Evolutionary conservation across 1,140 invertebrate species (phyloP), one percentile per base, ranked within the genome.

Genomic region (Liolophura sinensis): DNA sequence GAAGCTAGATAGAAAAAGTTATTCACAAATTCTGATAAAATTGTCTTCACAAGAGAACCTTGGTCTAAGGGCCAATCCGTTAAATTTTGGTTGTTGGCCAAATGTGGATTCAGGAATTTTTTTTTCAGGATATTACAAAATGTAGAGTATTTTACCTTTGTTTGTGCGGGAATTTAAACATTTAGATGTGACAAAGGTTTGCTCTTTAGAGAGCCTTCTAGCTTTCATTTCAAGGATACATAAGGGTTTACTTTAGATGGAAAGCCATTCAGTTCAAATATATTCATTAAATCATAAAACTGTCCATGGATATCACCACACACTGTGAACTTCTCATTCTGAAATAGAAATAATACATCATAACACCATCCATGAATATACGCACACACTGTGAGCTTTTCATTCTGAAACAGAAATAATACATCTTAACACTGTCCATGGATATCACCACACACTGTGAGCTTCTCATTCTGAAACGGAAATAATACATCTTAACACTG

Each of bases 301-400:
- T 99, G 98, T 25, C 98, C 98, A 85, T 99, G 97, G 75, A 99
- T 96, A 85, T 99, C 98, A n/a, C 98, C 98, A 86, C 97, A 99
- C 60, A 99, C 92, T 46, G 97, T 99, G 84, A 99, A 99, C 87
- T 99, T 99, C 58, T 90, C 88, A 54, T 92, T 89, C 81, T 85
- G 75, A 60, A 77, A 76, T 49, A 52, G 60, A 71, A 61, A 68
- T 58, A 52, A 64, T 60, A 46, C 51, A 31, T 60, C 40, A 20
- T 49, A 48, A 60, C 48, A 60, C 14, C 1, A 20, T n/a, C 5
- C 51, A 24, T 59, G 5, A 57, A 16, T 25, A 18, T 5, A 61
- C 27, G n/a, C n/a, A n/a, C n/a, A n/a, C n/a, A n/a, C n/a, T n/a
- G n/a, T n/a, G n/a, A n/a, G n/a, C n/a, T n/a, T n/a, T n/a, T n/a